Conservation (phyloP, 1,140 invertebrate species). For the Leptestheria dahalacensis region DNA sequence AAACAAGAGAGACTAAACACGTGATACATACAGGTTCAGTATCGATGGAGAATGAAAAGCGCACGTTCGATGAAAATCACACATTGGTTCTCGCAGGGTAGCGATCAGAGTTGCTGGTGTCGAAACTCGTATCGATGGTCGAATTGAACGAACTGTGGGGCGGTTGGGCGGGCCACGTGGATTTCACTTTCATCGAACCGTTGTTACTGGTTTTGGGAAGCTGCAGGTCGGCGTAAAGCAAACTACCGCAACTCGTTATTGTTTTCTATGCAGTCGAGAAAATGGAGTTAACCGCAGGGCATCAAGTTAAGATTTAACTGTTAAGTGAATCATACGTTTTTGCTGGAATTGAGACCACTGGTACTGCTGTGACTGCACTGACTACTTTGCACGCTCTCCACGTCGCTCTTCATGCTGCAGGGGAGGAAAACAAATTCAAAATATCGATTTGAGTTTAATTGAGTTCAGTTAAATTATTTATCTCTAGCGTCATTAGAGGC, state of each 20-base stretch:
- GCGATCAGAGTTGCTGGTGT: neutral
- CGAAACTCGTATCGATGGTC: neutral
- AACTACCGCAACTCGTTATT: slow-evolving; percentile 8
- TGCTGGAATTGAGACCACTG: slow-evolving; percentile 26
- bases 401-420: slow-evolving; percentile 39
- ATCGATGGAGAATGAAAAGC: neutral
- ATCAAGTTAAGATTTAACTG: slow-evolving; percentile 30
- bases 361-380: slow-evolving; percentile 15
- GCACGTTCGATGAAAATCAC: too few species aligned
- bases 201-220: slow-evolving; percentile 23
- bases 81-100: neutral
- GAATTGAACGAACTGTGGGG: neutral
- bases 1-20: too few species aligned
- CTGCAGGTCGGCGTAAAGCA: slow-evolving; percentile 24
- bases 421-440: neutral
- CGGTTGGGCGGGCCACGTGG: neutral
- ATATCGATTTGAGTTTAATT: neutral
- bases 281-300: slow-evolving; percentile 17
- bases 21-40: too few species aligned
- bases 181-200: slow-evolving; percentile 22
- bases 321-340: slow-evolving; percentile 41
- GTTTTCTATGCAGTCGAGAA: slow-evolving; percentile 20
- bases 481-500: neutral
- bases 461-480: too few species aligned
- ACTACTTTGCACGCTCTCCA: slow-evolving; percentile 26